A percentile compares a stretch with the other conserved stretches of the same genome.
These are phyloP conservation scores for Hypanus sabinus DNA, from an alignment of 2,113 vertebrate genomes.

Conservation along the genomic window DNA sequence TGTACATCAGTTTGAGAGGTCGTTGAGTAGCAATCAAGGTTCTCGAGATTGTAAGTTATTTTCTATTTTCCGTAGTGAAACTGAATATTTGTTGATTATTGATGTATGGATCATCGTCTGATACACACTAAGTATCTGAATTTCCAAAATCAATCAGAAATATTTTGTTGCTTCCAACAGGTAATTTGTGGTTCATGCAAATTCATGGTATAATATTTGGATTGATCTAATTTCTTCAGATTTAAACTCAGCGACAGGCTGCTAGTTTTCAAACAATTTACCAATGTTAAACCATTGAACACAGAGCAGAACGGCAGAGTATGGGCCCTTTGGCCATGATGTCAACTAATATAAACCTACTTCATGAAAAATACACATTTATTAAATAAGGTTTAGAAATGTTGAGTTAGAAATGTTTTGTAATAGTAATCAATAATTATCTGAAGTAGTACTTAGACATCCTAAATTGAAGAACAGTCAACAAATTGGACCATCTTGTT, in stretches of 20 bases:
- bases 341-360: too few relatives aligned
- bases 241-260: not conserved
- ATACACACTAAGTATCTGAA: too few relatives aligned
- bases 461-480: not conserved
- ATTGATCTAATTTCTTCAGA: not conserved
- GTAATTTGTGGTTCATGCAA: not conserved
- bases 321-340: too few relatives aligned
- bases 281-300: not conserved
- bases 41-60: too few relatives aligned
- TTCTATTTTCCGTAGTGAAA: too few relatives aligned
- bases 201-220: not conserved
- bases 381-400: not conserved
- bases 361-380: not conserved
- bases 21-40: too few relatives aligned
- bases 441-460: not conserved
- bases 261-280: not conserved
- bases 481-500: not conserved
- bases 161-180: not conserved
- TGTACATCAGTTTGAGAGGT: too few relatives aligned
- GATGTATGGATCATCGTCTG: too few relatives aligned
- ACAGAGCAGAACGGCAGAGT: too few relatives aligned
- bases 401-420: not conserved
- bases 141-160: not conserved
- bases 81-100: too few relatives aligned
- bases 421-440: not conserved